Conservation (phyloP, 2,797 vertebrate genomes). For the Dendrocincla fuliginosa region DNA sequence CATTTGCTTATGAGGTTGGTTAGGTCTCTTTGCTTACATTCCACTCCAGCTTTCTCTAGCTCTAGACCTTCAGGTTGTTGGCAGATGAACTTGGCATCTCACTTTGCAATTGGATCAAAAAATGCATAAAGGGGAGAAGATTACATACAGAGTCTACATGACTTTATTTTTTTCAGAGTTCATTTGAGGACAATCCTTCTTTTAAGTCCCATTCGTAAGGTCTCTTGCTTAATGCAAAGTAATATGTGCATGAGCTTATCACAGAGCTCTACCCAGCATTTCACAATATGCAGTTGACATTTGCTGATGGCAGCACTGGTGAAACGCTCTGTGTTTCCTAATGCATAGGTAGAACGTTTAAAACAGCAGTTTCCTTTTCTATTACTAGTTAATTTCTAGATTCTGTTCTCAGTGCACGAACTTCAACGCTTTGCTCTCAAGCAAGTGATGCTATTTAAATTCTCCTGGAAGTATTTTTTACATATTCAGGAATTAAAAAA, state of each 20-base stretch:
- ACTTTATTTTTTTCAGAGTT: not conserved
- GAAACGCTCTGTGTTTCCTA: not conserved
- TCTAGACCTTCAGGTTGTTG: not conserved
- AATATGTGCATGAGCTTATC: not conserved
- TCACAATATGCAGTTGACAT: not conserved
- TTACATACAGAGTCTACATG: not conserved
- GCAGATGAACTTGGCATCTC: not conserved
- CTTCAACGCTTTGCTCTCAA: not conserved
- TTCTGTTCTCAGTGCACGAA: not conserved
- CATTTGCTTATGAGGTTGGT: not conserved
- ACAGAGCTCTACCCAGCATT: not conserved
- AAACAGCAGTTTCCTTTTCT: not conserved
- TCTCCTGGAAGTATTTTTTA: conserved; percentile 7
- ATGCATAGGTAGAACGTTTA: not conserved
- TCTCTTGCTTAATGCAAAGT: not conserved
- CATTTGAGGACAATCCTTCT: not conserved
- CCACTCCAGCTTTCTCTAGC: not conserved
- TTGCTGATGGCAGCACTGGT: not conserved
- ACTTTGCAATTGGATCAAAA: not conserved
- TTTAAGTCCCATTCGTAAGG: not conserved
- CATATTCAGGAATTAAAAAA: not conserved
- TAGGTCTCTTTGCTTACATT: not conserved
- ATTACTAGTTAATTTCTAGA: not conserved
- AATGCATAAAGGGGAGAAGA: not conserved
- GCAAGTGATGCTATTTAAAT: not conserved